Evolutionary conservation across 2,888 invertebrate species (phyloP).

Genomic region (Drosophila antonietae): DNA sequence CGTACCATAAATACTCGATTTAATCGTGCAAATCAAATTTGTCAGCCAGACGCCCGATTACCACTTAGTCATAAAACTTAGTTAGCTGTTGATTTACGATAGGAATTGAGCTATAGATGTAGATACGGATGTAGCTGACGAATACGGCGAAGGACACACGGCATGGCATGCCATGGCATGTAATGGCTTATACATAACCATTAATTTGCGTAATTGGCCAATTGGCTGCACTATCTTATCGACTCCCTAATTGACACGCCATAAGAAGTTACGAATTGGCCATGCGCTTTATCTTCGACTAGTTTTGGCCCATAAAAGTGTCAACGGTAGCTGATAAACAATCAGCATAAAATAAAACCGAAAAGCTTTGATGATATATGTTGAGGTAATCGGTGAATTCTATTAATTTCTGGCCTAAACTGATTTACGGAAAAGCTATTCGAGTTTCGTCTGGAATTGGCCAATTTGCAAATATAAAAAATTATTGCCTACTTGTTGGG

Average conservation of each 20-base stretch:
- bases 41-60: slow-evolving; percentile 30
- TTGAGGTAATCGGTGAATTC: background rate
- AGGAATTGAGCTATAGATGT: background rate
- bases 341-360: background rate
- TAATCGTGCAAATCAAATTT: slow-evolving; percentile 45
- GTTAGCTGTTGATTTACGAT: slow-evolving; percentile 39
- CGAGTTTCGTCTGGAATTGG: background rate
- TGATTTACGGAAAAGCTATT: slow-evolving; percentile 42
- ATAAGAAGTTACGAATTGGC: slow-evolving; percentile 19
- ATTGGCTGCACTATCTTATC: slow-evolving; percentile 51
- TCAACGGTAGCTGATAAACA: slow-evolving; percentile 34
- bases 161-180: background rate
- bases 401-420: slow-evolving; percentile 38
- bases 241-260: slow-evolving; percentile 14
- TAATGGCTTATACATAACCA: slow-evolving; percentile 23
- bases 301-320: slow-evolving; percentile 26
- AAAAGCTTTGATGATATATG: background rate
- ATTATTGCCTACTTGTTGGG: slow-evolving; percentile 30
- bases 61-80: slow-evolving; percentile 25
- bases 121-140: background rate
- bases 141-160: slow-evolving; percentile 2
- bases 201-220: slow-evolving; percentile 57
- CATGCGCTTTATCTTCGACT: slow-evolving; percentile 16
- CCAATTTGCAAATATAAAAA: background rate
- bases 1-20: slow-evolving; percentile 27